Base-by-base conservation (phyloP, 2,113 vertebrate genomes). In the Phrynocephalus versicolor region DNA sequence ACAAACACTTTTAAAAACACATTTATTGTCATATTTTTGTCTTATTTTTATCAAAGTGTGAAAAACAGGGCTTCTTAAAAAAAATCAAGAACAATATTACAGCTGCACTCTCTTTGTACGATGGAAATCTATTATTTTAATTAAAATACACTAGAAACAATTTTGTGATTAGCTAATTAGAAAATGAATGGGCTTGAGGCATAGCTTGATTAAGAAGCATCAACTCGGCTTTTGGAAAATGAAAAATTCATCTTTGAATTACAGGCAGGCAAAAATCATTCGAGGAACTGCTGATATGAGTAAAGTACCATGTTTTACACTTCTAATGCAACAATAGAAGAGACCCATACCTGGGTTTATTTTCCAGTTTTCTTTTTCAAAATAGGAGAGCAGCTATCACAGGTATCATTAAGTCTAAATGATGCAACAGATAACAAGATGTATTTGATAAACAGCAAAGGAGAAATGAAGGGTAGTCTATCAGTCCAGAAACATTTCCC, bases 181-280 rank as follows among this genome's bases (percentile, higher is more conserved):
- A 80, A 85, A 92, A 88, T 81, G 79, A 87, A 89, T 64, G 85
- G 39, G 84, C 88, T 87, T 76, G 83, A 69, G 62, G 45, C 64
- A 79, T 83, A 88, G 72, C 65, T 81, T 93, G 88, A 88, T 92
- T 92, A 92, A 91, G 79, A 88, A 30, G 39, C 84, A 51, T 4
- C 79, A 57, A 60, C n/a, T 87, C 82, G 60, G 83, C 87, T 91
- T 89, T 57, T 64, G n/a, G 88, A 86, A 45, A 88, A 81, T 10
- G 6, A 45, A 67, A n/a, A 64, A 21, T 65, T n/a, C 16, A 45
- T 33, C 55, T 55, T 85, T 39, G 2, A 25, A 78, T 85, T 6
- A 65, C 23, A 78, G 86, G 84, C 14, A 19, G 84, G 57, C 12
- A 89, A 89, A 15, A 10, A 85, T 51, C 81, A 55, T 35, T 2